phyloP scores from a whole-genome alignment of 2,888 invertebrate genomes.

The Lycophotia porphyrea region DNA sequence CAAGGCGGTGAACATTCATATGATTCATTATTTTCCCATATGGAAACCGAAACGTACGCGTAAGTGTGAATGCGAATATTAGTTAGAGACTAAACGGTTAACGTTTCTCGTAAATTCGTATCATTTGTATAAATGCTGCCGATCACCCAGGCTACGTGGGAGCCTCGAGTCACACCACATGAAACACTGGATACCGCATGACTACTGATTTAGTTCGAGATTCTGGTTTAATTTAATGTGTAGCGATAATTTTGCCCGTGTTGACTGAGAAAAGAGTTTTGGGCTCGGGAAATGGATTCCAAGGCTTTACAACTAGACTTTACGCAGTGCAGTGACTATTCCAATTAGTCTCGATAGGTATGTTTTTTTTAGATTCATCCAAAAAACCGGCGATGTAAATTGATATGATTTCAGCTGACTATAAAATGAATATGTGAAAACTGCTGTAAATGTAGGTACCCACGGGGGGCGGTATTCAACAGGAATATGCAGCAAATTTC shows the following conservation, averaged over 20 bases:
- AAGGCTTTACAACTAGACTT: neutral
- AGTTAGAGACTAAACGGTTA: slow-evolving; percentile 70
- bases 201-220: slow-evolving; percentile 27
- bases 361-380: neutral
- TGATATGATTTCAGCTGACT: neutral
- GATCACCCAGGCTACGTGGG: slow-evolving; percentile 42
- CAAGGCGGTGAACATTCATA: neutral
- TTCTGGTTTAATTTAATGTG: slow-evolving; percentile 27
- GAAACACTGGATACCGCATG: slow-evolving; percentile 48
- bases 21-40: slow-evolving; percentile 7
- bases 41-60: slow-evolving; percentile 64
- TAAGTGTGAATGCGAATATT: slow-evolving; percentile 67
- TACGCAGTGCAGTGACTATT: neutral
- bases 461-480: slow-evolving; percentile 13
- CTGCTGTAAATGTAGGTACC: slow-evolving; percentile 20
- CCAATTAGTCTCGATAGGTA: neutral
- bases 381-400: neutral
- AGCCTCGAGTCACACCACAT: slow-evolving; percentile 57
- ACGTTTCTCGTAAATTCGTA: slow-evolving; percentile 74
- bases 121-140: slow-evolving; percentile 77
- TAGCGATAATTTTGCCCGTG: neutral
- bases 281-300: neutral
- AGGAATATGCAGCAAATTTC: slow-evolving; percentile 36
- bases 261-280: neutral
- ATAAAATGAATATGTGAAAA: slow-evolving; percentile 4